These are phyloP conservation scores for Drosophila tripunctata DNA, from an alignment of 2,888 invertebrate genomes.

Conservation along the genomic window DNA sequence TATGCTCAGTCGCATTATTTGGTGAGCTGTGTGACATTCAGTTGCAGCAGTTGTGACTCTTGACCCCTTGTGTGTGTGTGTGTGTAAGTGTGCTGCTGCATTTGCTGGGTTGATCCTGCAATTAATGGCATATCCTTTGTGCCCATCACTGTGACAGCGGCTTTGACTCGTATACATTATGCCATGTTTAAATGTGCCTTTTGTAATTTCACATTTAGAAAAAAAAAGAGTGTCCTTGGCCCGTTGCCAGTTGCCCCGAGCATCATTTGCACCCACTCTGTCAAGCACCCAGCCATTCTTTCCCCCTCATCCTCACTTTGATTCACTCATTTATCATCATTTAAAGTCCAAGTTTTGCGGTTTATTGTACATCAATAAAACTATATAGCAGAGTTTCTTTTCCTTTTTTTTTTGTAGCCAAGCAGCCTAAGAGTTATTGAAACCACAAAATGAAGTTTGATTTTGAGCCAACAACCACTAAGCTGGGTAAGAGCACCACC, in stretches of 20 bases:
- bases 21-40: constrained; percentile 21
- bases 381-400: not conserved
- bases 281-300: not conserved
- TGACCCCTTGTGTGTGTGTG: constrained; percentile 3
- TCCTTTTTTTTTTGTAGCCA: too few relatives aligned
- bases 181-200: constrained; percentile 44
- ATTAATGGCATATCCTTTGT: constrained; percentile 55
- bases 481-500: constrained; percentile 16
- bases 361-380: constrained; percentile 19
- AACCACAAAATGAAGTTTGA: constrained; percentile 18
- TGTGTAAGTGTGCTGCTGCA: constrained; percentile 4
- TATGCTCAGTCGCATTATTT: constrained; percentile 29
- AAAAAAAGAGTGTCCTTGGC: constrained; percentile 40
- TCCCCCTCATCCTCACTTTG: not conserved
- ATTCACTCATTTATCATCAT: constrained; percentile 18
- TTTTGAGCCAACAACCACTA: constrained; percentile 25
- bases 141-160: constrained; percentile 46
- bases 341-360: constrained; percentile 11
- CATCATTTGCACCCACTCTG: not conserved
- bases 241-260: constrained; percentile 23
- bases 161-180: constrained; percentile 30
- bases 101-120: constrained; percentile 20
- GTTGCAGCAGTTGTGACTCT: constrained; percentile 1
- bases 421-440: constrained; percentile 8
- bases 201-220: constrained; percentile 48